Conservation (phyloP, 1,140 invertebrate species). For the Drosophila ambigua region DNA sequence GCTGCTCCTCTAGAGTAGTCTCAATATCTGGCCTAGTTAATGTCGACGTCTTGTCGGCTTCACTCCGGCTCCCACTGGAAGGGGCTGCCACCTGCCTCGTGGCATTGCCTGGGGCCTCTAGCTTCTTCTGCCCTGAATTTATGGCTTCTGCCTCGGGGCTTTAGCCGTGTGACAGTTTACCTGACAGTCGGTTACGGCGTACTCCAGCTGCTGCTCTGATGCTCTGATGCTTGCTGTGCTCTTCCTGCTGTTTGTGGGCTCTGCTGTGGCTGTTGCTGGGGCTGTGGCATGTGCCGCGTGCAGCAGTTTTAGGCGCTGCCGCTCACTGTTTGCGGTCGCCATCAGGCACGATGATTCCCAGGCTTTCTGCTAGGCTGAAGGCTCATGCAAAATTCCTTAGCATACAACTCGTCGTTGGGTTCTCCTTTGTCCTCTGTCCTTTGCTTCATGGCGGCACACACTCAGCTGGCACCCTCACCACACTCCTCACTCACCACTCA, state of each 20-base stretch:
- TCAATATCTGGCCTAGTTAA: conserved; percentile 67
- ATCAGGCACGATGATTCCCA: conserved; percentile 2
- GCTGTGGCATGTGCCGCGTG: conserved; percentile 1
- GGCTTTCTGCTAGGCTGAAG: conserved; percentile 32
- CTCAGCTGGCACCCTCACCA: background rate
- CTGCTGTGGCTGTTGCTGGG: background rate
- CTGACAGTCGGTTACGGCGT: conserved; percentile 35
- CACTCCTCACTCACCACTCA: background rate
- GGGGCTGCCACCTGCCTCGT: too few species aligned
- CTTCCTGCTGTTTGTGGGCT: background rate
- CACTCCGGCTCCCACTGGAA: conserved; percentile 36
- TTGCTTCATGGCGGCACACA: background rate
- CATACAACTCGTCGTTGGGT: conserved; percentile 45
- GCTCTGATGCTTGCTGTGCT: too few species aligned
- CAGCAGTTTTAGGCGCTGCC: background rate
- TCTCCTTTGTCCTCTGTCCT: conserved; percentile 31
- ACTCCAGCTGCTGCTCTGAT: too few species aligned
- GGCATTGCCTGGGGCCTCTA: conserved; percentile 6
- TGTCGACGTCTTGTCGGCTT: conserved; percentile 66
- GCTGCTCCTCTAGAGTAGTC: conserved; percentile 29
- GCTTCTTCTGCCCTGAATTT: conserved; percentile 55
- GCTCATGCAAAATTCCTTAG: conserved; percentile 76
- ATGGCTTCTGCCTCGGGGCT: conserved; percentile 63
- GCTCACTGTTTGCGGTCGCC: conserved; percentile 68
- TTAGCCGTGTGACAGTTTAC: conserved; percentile 66